Evolutionary conservation across 92 coral and sea anemone species (phyloP), one percentile per base, ranked within the genome.

Genomic region (Scolanthus callimorphus): DNA sequence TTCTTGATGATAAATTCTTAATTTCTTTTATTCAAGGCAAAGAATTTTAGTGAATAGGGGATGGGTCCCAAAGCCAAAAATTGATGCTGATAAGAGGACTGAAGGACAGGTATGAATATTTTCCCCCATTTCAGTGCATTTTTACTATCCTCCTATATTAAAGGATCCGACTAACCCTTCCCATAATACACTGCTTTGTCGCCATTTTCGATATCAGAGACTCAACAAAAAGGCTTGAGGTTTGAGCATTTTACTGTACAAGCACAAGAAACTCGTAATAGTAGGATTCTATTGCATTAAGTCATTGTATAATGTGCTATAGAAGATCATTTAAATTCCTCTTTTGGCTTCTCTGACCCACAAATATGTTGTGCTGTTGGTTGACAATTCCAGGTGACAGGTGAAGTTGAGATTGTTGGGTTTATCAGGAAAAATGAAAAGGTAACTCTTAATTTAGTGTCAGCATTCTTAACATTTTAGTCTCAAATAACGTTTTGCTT

Each of bases 11-110:
- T n/a, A n/a, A n/a, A n/a, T n/a, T n/a, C n/a, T n/a, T n/a, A n/a
- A n/a, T n/a, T n/a, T n/a, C n/a, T n/a, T n/a, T n/a, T n/a, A n/a
- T n/a, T n/a, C n/a, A n/a, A 92, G 98, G 31, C 57, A 84, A 60
- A 87, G 69, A 69, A 92, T 92, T 26, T 59, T 92, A 26, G 96
- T 92, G 19, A 92, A 92, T 58, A 62, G 98, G 29, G 98, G 98
- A 37, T 92, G 98, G 98, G 98, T 92, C 8, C 96, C 95, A 2
- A 77, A 59, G 79, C 74, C 85, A 13, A 88, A 84, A 64, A 84
- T 84, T 27, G 50, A 73, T 49, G 81, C 96, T 34, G 82, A 79
- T 21, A 81, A 74, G 27, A 85, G 98, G 57, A 81, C 41, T 11
- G 77, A 77, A 49, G 98, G 98, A 9, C 98, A 92, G 89, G 98